Conservation (phyloP, 2,113 vertebrate genomes). For the Poecilia latipinna region DNA sequence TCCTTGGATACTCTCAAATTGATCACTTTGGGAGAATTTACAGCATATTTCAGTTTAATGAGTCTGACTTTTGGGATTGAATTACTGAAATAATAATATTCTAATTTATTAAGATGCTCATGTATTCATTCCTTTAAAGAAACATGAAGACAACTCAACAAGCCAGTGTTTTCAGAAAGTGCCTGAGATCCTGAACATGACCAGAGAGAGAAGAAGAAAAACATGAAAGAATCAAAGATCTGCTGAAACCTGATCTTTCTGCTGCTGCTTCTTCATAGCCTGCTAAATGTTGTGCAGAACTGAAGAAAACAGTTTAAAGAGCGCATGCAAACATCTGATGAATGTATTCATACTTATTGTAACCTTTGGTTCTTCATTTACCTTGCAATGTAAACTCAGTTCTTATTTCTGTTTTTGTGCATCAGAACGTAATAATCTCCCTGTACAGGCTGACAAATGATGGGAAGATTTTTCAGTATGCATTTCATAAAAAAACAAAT, state of each 20-base stretch:
- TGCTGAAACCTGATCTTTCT: conserved; percentile 16
- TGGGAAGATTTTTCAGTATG: conserved; percentile 58
- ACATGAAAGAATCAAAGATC: conserved; percentile 6
- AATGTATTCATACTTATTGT: conserved; percentile 68
- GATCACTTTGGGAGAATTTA: no score
- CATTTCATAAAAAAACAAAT: conserved; percentile 61
- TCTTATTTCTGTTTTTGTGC: conserved; percentile 47
- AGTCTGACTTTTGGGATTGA: no score
- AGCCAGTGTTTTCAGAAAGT: conserved; percentile 74
- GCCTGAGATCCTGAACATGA: conserved; percentile 72
- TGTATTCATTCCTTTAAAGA: conserved; percentile 3
- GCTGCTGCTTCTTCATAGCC: no score
- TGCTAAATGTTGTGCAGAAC: no score
- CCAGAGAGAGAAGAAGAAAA: conserved; percentile 26
- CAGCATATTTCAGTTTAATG: no score
- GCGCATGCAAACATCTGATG: conserved; percentile 55
- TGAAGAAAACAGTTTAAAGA: conserved; percentile 21
- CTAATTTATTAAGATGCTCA: no score
- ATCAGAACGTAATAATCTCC: conserved; percentile 43
- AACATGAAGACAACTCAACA: conserved; percentile 11
- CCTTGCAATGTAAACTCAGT: conserved; percentile 35
- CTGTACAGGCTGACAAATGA: conserved; percentile 9
- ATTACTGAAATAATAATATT: no score
- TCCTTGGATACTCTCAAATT: no score
- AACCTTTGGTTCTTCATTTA: conserved; percentile 37